Evolutionary conservation across 2,113 vertebrate species (phyloP).

Genomic region (Mionectes macconnelli): DNA sequence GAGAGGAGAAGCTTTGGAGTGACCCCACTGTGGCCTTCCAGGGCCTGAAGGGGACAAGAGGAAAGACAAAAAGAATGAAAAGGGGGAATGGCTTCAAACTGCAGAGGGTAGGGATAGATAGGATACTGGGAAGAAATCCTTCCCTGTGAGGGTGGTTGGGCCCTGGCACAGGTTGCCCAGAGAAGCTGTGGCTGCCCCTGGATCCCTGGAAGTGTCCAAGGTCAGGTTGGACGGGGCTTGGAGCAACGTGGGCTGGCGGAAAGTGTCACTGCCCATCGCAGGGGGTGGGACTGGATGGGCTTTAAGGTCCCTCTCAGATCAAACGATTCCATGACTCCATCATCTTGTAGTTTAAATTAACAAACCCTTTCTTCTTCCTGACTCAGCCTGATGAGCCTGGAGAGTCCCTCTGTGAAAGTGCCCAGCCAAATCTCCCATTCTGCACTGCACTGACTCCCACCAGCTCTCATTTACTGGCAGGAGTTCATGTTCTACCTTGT

Average conservation of each 20-base stretch:
- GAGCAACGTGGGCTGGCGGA: fast-evolving
- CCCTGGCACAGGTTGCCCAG: not conserved
- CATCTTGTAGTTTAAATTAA: not conserved
- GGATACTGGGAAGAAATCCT: not conserved
- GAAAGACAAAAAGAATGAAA: not conserved
- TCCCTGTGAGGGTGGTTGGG: not conserved
- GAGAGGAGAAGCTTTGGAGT: not conserved
- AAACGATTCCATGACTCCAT: not conserved
- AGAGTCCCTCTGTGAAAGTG: not conserved
- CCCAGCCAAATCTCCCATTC: not conserved
- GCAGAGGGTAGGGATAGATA: not conserved
- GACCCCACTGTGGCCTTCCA: fast-evolving
- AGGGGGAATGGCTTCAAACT: not conserved
- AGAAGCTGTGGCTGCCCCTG: not conserved
- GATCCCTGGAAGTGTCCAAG: not conserved
- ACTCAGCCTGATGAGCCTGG: fast-evolving
- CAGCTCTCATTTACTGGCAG: not conserved
- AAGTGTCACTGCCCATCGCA: not conserved
- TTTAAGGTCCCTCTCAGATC: not conserved
- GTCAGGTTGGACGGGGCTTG: not conserved
- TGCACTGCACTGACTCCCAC: not conserved
- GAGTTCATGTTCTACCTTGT: too few relatives aligned
- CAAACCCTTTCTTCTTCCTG: not conserved
- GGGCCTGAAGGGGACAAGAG: fast-evolving
- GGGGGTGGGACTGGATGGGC: not conserved